Conservation (phyloP, 2,888 invertebrate species). For the Notodonta dromedarius region DNA sequence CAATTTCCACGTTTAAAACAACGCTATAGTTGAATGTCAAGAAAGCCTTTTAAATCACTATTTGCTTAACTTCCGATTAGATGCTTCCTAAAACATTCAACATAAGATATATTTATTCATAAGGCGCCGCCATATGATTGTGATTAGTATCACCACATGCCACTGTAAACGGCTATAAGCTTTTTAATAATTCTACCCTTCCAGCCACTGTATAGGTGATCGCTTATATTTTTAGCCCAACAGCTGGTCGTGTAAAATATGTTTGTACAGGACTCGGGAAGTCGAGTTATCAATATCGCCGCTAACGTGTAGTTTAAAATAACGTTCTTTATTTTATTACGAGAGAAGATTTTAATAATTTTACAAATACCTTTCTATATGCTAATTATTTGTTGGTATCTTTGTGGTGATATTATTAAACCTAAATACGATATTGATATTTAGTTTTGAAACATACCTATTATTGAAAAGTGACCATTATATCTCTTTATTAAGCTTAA, state of each 20-base stretch:
- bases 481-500: too few relatives aligned
- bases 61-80: too few relatives aligned
- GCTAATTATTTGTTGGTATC: neutral
- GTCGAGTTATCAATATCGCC: slow-evolving; percentile 6
- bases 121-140: slow-evolving; percentile 7
- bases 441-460: too few relatives aligned
- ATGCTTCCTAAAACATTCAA: neutral
- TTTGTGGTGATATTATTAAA: neutral
- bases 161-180: slow-evolving; percentile 8
- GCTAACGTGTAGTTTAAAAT: slow-evolving; percentile 1
- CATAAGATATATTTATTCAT: neutral
- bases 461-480: too few relatives aligned
- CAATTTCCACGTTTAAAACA: too few relatives aligned
- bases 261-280: slow-evolving; percentile 13
- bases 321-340: neutral
- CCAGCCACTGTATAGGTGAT: slow-evolving; percentile 2
- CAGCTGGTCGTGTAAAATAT: slow-evolving; percentile 16
- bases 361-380: neutral
- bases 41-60: too few relatives aligned
- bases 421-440: too few relatives aligned
- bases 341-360: neutral
- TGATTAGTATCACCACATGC: slow-evolving; percentile 14
- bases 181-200: slow-evolving; percentile 10
- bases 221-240: slow-evolving; percentile 17
- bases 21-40: too few relatives aligned